A percentile compares a stretch with the other conserved stretches of the same genome.
Conservation (phyloP, 1,140 invertebrate genomes). For the Mactra quadrangularis region DNA sequence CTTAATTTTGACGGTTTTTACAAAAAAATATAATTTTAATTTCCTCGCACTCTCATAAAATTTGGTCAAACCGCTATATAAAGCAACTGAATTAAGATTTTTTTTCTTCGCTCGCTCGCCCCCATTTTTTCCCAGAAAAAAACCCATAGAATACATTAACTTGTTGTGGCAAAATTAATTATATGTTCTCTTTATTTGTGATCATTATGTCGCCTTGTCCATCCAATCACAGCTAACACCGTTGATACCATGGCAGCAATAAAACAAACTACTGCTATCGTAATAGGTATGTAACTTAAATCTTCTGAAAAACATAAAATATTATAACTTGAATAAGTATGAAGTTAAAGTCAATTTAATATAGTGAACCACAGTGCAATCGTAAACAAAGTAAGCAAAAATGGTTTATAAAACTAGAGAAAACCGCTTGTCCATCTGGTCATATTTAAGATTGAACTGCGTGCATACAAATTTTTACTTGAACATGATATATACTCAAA, state of each 20-base stretch:
- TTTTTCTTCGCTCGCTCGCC: no score
- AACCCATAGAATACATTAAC: no score
- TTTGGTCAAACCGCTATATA: no score
- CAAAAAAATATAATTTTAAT: no score
- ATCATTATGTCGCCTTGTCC: constrained; percentile 36
- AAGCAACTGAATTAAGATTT: no score
- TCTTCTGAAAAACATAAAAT: constrained; percentile 22
- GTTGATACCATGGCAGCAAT: constrained; percentile 30
- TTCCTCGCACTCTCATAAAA: no score
- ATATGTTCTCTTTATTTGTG: no score
- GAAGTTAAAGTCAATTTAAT: neutral
- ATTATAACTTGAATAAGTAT: neutral
- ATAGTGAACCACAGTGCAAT: neutral
- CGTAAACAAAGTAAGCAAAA: neutral
- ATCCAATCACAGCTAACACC: constrained; percentile 45
- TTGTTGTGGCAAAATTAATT: no score
- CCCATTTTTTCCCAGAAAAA: no score
- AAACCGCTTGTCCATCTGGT: neutral
- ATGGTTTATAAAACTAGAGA: neutral
- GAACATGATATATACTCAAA: no score
- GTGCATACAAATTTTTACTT: no score
- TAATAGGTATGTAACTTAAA: neutral
- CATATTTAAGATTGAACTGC: neutral
- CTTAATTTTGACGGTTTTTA: no score
- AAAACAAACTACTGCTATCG: constrained; percentile 25